Conservation (phyloP, 64 coral and sea anemone genomes). For the Trachythela sp. region DNA sequence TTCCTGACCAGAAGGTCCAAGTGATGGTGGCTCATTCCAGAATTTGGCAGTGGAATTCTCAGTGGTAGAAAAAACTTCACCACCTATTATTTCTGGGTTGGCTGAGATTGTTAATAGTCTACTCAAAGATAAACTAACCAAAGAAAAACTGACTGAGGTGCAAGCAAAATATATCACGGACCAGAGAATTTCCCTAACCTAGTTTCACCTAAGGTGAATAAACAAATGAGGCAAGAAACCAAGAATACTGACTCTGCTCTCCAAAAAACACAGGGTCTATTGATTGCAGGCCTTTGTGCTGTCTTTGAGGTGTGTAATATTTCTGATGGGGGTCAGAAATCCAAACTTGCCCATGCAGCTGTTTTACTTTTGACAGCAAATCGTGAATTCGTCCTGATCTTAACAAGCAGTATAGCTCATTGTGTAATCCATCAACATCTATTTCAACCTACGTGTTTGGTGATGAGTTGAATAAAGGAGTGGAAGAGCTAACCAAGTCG, state of each 20-base stretch:
- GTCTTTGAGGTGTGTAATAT: conserved; percentile 44
- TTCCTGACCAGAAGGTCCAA: background rate
- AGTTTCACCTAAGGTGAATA: conserved; percentile 31
- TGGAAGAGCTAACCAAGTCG: conserved; percentile 32
- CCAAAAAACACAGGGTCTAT: conserved; percentile 40
- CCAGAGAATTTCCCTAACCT: conserved; percentile 45
- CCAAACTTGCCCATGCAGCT: conserved; percentile 12
- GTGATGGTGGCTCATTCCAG: background rate
- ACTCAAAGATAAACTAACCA: conserved; percentile 17
- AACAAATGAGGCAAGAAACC: conserved; percentile 25
- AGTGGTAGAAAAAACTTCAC: background rate
- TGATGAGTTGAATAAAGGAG: conserved; percentile 23
- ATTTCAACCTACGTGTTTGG: conserved; percentile 32
- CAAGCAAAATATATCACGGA: conserved; percentile 36
- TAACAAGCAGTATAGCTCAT: conserved; percentile 20
- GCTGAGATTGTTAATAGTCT: conserved; percentile 19
- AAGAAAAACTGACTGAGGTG: conserved; percentile 19
- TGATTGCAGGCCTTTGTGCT: conserved; percentile 35
- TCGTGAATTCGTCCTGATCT: conserved; percentile 31
- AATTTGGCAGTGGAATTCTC: background rate
- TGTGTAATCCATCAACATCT: conserved; percentile 26
- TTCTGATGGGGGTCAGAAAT: conserved; percentile 38
- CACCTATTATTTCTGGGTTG: background rate
- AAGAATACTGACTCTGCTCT: conserved; percentile 6
- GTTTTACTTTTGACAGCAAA: conserved; percentile 40